These are phyloP conservation scores for Crypturellus tataupa DNA, from an alignment of 2,797 vertebrate species.

Conservation along the genomic window DNA sequence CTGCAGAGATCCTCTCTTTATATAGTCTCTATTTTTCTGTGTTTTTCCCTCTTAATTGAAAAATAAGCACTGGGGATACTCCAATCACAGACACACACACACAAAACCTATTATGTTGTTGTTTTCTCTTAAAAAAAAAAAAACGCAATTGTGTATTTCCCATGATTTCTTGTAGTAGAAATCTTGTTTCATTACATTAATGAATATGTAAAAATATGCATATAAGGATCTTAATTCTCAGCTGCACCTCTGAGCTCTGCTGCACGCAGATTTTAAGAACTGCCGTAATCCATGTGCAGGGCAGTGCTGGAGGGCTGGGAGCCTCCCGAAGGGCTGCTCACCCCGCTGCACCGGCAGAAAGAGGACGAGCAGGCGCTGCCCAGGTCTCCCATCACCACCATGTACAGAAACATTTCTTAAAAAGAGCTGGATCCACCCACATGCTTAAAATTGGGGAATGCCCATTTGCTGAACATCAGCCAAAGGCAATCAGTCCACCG, in stretches of 20 bases:
- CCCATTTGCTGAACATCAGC: neutral
- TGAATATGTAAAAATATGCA: neutral
- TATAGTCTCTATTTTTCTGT: slow-evolving; percentile 17
- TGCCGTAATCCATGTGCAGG: neutral
- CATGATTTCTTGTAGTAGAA: neutral
- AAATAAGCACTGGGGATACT: slow-evolving; percentile 50
- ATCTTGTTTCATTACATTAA: slow-evolving; percentile 19
- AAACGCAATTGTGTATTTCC: neutral
- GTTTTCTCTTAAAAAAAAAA: neutral
- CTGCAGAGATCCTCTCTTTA: slow-evolving; percentile 3
- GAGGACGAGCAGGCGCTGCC: neutral
- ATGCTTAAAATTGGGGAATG: neutral
- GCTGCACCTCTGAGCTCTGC: neutral
- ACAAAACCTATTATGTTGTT: neutral
- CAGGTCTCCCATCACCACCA: neutral
- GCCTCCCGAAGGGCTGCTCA: neutral
- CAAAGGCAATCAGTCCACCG: neutral
- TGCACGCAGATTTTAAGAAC: neutral
- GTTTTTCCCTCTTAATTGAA: slow-evolving; percentile 47
- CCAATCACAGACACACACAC: neutral
- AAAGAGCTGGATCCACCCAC: neutral
- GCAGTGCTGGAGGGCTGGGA: neutral
- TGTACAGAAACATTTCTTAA: neutral
- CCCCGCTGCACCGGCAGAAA: neutral
- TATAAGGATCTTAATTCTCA: neutral